A percentile compares a stretch with the other conserved stretches of the same genome.
Evolutionary conservation across 53 echinoderm and acorn worm genomes (phyloP).

Genomic region (Hippasteria phrygiana): DNA sequence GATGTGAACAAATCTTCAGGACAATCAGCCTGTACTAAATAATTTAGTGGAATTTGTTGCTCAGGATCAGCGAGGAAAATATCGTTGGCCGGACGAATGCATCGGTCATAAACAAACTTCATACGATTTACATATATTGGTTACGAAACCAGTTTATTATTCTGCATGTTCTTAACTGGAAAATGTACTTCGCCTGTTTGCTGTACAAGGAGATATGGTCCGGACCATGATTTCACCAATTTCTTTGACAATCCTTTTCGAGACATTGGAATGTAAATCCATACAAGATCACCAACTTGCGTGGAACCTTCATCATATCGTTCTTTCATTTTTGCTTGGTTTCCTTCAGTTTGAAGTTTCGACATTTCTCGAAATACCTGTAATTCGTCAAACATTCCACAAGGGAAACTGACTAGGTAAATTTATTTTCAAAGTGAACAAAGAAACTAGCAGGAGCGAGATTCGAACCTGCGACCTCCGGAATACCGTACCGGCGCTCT

Average conservation of each 20-base stretch:
- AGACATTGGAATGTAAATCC: neutral
- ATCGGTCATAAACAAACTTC: slow-evolving; percentile 25
- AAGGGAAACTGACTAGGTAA: neutral
- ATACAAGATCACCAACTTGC: neutral
- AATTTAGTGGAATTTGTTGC: neutral
- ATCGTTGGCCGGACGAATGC: neutral
- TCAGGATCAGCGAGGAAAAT: neutral
- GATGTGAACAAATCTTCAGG: neutral
- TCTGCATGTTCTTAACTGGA: slow-evolving; percentile 13
- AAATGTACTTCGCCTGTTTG: neutral
- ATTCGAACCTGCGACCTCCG: neutral
- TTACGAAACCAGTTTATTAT: slow-evolving; percentile 8
- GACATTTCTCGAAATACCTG: neutral
- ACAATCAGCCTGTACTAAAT: neutral
- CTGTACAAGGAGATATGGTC: slow-evolving; percentile 11
- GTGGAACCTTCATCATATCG: neutral
- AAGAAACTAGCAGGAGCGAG: neutral
- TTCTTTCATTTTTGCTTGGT: neutral
- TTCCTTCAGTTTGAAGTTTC: neutral
- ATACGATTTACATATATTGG: slow-evolving; percentile 26
- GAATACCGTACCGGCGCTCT: no score
- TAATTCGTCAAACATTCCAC: neutral
- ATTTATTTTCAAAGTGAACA: neutral
- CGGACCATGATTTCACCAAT: neutral
- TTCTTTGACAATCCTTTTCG: neutral